These are phyloP conservation scores for Pedionomus torquatus DNA, from an alignment of 2,113 vertebrate species.

Conservation along the genomic window DNA sequence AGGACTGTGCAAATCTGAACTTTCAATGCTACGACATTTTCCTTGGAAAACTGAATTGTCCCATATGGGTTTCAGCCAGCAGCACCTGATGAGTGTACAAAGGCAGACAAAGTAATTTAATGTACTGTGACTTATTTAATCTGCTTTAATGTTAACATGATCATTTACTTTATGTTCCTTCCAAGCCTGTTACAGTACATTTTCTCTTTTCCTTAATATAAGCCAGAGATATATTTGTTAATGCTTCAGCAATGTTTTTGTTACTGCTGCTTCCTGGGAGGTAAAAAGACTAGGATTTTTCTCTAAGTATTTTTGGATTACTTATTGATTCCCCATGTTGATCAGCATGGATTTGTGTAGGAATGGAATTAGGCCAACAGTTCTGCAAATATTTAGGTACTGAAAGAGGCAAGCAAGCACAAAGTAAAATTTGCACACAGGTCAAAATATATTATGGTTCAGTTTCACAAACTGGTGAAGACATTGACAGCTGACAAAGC, in stretches of 20 bases:
- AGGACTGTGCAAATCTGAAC: not conserved
- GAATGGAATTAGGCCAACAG: not conserved
- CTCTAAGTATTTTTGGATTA: not conserved
- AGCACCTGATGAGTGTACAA: not conserved
- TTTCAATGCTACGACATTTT: not conserved
- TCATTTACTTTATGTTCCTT: slow-evolving; percentile 55
- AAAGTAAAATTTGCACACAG: accelerated
- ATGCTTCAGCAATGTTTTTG: not conserved
- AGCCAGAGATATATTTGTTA: not conserved
- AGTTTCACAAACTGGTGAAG: not conserved
- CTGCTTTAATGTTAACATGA: slow-evolving; percentile 27
- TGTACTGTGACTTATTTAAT: slow-evolving; percentile 62
- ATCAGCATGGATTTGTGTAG: not conserved
- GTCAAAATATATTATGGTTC: not conserved
- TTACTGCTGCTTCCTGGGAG: not conserved
- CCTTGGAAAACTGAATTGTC: not conserved
- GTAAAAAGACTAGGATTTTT: not conserved
- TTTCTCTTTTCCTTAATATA: not conserved
- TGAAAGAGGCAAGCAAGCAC: not conserved
- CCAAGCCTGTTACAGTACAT: not conserved
- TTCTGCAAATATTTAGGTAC: not conserved
- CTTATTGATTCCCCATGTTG: not conserved
- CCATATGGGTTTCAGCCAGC: not conserved
- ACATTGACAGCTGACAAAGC: not conserved
- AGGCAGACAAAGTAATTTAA: slow-evolving; percentile 43